These are phyloP conservation scores for Hyppa rectilinea DNA, from an alignment of 2,888 invertebrate genomes.

Conservation along the genomic window DNA sequence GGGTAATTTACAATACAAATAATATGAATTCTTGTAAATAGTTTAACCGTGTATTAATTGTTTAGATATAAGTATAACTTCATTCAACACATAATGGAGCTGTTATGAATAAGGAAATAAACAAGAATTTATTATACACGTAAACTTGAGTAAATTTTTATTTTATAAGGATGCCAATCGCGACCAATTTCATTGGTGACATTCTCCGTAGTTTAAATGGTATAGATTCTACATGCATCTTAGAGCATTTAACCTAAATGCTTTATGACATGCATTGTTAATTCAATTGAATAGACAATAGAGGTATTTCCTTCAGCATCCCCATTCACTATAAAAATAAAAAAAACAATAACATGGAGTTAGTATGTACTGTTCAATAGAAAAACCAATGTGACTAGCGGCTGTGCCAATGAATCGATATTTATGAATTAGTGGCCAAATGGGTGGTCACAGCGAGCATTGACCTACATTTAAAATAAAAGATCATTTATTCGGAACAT, in stretches of 20 bases:
- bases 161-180: background rate
- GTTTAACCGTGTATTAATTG: background rate
- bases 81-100: background rate
- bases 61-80: slow-evolving; percentile 2
- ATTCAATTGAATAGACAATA: background rate
- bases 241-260: background rate
- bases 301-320: background rate
- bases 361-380: background rate
- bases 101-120: slow-evolving; percentile 12
- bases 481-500: slow-evolving; percentile 39
- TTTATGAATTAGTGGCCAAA: slow-evolving; percentile 20
- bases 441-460: background rate
- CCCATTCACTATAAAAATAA: too few relatives aligned
- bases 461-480: slow-evolving; percentile 56
- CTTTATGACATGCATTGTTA: background rate
- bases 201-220: background rate
- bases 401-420: slow-evolving; percentile 10
- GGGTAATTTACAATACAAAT: slow-evolving; percentile 30
- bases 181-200: too few relatives aligned
- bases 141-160: background rate
- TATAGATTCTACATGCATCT: background rate
- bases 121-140: background rate
- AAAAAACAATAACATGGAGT: background rate
- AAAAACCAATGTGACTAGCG: background rate
- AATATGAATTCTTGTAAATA: background rate